Conservation (phyloP, 2,888 invertebrate genomes). For the Podabrus alpinus region DNA sequence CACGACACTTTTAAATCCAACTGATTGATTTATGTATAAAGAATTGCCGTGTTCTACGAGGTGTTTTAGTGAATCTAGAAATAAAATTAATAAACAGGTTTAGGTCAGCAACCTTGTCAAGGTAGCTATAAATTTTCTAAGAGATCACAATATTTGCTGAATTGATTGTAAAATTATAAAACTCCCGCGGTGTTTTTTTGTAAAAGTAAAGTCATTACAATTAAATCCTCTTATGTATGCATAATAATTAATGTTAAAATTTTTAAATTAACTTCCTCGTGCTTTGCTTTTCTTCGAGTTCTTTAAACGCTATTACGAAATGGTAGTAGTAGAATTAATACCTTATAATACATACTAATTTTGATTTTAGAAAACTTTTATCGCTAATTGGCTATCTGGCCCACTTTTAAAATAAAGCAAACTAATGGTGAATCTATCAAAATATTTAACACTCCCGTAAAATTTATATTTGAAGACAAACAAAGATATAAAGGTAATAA, state of each 20-base stretch:
- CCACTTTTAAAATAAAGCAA: conserved; percentile 4
- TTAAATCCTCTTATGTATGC: conserved; percentile 17
- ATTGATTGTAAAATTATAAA: conserved; percentile 26
- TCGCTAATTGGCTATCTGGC: neutral
- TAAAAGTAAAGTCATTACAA: conserved; percentile 22
- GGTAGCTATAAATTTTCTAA: conserved; percentile 28
- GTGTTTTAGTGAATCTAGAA: conserved; percentile 31
- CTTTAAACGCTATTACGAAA: neutral
- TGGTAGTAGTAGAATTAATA: neutral
- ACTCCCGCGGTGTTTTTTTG: conserved; percentile 27
- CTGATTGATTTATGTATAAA: conserved; percentile 31
- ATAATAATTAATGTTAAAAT: conserved; percentile 18
- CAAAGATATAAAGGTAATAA: conserved; percentile 41
- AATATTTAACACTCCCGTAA: conserved; percentile 37
- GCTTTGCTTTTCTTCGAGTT: neutral
- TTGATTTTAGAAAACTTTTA: neutral
- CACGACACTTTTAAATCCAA: conserved; percentile 20
- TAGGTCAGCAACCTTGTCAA: conserved; percentile 30
- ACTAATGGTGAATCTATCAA: conserved; percentile 25
- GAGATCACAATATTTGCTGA: conserved; percentile 28
- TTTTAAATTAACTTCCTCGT: conserved; percentile 16
- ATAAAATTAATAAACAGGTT: conserved; percentile 34
- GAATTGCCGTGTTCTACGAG: conserved; percentile 28
- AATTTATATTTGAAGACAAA: conserved; percentile 40
- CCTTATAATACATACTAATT: neutral